Evolutionary conservation across 2,888 invertebrate genomes (phyloP), one percentile per base, ranked within the genome.

Genomic region (Oxytorus armatus): DNA sequence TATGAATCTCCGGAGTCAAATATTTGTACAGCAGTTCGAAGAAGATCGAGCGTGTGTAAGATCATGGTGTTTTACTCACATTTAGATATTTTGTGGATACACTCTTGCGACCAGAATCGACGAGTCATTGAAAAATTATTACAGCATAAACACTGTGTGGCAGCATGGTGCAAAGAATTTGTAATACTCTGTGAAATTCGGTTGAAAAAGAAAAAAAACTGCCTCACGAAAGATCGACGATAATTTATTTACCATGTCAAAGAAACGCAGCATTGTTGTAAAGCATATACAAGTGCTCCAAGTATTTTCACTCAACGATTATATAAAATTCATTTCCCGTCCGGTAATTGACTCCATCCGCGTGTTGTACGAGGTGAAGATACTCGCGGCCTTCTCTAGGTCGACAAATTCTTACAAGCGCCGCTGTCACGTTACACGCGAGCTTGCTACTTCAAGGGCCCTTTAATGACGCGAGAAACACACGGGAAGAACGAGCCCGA

Each of bases 301-400:
- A 18, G 16, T 1, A n/a, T 49, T 63, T 44, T 47, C 23, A 16
- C 18, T 10, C 25, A 63, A 39, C 10, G 3, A 14, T 18, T 33
- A 33, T 14, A 18, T 33, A n/a, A 16, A 18, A 29, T 65, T 11
- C 1, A 65, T 33, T 47, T 49, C 33, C 59, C 63, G 53, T 18
- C 3, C 14, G 36, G 7, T 39, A 18, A 77, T 70, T 18, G 29
- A 16, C 18, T 16, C 5, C 21, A 63, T 63, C 11, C 61, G 61
- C 10, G 29, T 51, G 29, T 14, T 16, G 14, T 47, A 11, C 33
- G 70, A 65, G 57, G 47, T 65, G 53, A 49, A 39, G 44, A 63
- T 51, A 51, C 70, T 66, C 66, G 10, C 25, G 70, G 66, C 70
- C 78, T 81, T 70, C 57, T 53, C 53, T 66, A 75, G 75, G 75